Evolutionary conservation across 53 echinoderm and acorn worm species (phyloP), one percentile per base, ranked within the genome.

Genomic region (Holothuria leucospilota): DNA sequence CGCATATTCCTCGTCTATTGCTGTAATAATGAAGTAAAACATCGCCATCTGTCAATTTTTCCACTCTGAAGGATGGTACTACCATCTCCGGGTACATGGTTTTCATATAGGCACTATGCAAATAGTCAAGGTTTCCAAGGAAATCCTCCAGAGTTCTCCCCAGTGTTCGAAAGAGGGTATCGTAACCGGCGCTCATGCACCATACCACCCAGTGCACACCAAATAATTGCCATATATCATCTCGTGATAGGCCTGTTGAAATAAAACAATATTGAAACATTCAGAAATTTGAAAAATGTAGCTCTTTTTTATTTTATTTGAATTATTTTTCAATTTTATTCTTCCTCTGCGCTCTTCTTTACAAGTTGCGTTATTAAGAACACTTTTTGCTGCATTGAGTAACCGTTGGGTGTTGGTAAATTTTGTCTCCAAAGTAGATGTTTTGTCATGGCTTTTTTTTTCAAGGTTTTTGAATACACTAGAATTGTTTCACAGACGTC

Each of bases 61-160:
- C 96, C 1, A 94, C 96, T 38, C 94, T 65, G 85, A 96, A 96
- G 6, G 94, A 92, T 16, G 94, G 96, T 62, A 94, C 96, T 8
- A 90, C 87, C 92, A 96, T 96, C n/a, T 88, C 63, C 0, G 96
- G 92, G 72, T 96, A 96, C 92, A 94, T 96, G 14, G 96, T 96
- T 86, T 93, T 94, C 94, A 96, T 91, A 88, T 96, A 94, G 24
- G 93, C 96, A 38, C 94, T 96, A 87, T 96, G 96, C 24, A 96
- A 84, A 84, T 92, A 96, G 84, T 96, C 96, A 39, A 96, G 84
- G 62, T 90, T 94, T 9, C 87, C 68, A 39, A 94, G 86, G 68
- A 96, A 94, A 56, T 90, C 90, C 11, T 82, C 85, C 46, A 96
- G 71, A 24, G 90, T 89, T 29, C 81, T 84, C 13, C 96, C 96